phyloP scores from a whole-genome alignment of 2,113 vertebrate species.

The Vidua macroura region DNA sequence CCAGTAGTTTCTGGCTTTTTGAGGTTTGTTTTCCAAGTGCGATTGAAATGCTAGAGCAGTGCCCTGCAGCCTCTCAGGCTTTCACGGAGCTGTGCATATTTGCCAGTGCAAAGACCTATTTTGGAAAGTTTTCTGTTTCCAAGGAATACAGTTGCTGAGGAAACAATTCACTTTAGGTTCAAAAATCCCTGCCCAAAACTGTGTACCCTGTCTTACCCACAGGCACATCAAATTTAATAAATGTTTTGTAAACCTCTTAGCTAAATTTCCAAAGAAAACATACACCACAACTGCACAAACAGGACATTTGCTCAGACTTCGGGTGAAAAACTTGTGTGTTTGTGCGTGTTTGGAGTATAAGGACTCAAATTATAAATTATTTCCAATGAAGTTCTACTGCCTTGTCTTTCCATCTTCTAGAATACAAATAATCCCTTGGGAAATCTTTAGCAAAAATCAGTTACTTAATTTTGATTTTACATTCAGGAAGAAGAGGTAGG shows the following conservation, averaged over 20 bases:
- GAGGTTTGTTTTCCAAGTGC: neutral
- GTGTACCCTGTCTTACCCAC: neutral
- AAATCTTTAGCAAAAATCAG: neutral
- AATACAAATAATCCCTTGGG: neutral
- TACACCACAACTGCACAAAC: neutral
- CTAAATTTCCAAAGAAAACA: neutral
- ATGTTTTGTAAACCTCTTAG: neutral
- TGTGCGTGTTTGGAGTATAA: neutral
- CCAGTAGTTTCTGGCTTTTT: neutral
- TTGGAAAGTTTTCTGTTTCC: constrained; percentile 8
- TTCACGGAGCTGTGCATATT: neutral
- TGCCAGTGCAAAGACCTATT: neutral
- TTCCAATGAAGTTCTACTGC: neutral
- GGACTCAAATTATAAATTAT: neutral
- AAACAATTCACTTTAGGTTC: neutral
- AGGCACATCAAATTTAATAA: neutral
- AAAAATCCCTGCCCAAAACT: neutral
- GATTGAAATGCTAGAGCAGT: constrained; percentile 36
- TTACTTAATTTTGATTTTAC: neutral
- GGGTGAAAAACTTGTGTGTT: neutral
- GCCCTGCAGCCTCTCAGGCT: neutral
- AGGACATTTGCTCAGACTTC: neutral
- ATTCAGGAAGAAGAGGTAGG: neutral
- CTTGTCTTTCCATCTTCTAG: neutral
- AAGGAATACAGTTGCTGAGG: constrained; percentile 38